Conservation (phyloP, 2,113 vertebrate genomes). For the Ochotona curzoniae region DNA sequence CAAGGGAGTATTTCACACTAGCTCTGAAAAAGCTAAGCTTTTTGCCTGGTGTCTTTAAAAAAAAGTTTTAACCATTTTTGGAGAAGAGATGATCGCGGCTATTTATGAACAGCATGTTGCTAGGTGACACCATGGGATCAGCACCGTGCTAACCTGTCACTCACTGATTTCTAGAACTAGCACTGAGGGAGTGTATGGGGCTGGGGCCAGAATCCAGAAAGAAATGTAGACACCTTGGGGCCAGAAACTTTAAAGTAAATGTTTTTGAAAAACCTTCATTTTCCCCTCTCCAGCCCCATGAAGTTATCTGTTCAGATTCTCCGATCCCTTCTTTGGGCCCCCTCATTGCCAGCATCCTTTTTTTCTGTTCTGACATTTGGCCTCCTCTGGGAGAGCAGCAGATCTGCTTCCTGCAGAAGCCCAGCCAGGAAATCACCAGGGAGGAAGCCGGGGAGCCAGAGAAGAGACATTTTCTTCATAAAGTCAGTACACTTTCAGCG, state of each 20-base stretch:
- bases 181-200: slow-evolving; percentile 33
- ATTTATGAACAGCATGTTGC: slow-evolving; percentile 87
- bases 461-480: slow-evolving; percentile 49
- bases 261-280: slow-evolving; percentile 35
- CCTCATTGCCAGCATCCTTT: slow-evolving; percentile 67
- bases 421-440: slow-evolving; percentile 76
- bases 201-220: slow-evolving; percentile 16
- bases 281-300: slow-evolving; percentile 40
- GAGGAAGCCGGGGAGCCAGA: slow-evolving; percentile 75
- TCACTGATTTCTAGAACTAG: slow-evolving; percentile 82
- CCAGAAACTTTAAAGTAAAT: slow-evolving; percentile 1
- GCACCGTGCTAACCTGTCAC: slow-evolving; percentile 78
- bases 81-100: slow-evolving; percentile 83
- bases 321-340: slow-evolving; percentile 33
- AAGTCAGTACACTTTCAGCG: not conserved
- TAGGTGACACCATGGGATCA: slow-evolving; percentile 85
- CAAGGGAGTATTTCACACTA: slow-evolving; percentile 67
- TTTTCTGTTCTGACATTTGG: slow-evolving; percentile 72
- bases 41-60: slow-evolving; percentile 79
- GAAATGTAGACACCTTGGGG: slow-evolving; percentile 5
- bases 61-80: slow-evolving; percentile 78
- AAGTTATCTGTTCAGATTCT: slow-evolving; percentile 73
- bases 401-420: slow-evolving; percentile 79
- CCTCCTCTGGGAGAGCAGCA: slow-evolving; percentile 77
- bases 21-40: slow-evolving; percentile 73